Conservation (phyloP, 2,113 vertebrate species). For the Ammospiza caudacuta region DNA sequence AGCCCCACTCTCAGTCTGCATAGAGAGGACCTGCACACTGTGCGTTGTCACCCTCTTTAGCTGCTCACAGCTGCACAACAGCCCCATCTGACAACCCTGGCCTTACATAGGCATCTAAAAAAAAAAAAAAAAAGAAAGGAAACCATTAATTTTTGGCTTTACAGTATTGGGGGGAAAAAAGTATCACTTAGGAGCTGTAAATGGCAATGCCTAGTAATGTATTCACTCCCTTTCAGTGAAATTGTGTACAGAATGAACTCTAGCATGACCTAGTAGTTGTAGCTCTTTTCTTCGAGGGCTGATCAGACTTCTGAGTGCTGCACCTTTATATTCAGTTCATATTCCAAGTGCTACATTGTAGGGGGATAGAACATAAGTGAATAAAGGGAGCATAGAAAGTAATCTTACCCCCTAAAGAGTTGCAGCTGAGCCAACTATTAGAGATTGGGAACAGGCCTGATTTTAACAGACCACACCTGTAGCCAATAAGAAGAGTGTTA, state of each 20-base stretch:
- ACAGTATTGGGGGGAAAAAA: neutral
- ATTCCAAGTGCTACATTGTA: neutral
- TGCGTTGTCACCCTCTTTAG: neutral
- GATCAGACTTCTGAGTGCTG: neutral
- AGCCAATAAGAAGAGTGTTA: too few species aligned
- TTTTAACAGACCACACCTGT: too few species aligned
- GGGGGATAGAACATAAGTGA: too few species aligned
- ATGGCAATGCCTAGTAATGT: neutral
- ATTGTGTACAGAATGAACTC: neutral
- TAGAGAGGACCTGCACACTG: rapidly evolving
- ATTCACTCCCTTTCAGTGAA: neutral
- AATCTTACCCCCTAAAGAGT: too few species aligned
- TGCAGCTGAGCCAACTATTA: too few species aligned
- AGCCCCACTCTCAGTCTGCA: neutral
- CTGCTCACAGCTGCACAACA: neutral
- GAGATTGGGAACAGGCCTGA: too few species aligned
- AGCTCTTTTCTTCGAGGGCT: neutral
- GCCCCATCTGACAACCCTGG: neutral
- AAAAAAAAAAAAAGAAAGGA: neutral
- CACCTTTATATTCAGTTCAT: neutral
- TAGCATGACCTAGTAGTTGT: neutral
- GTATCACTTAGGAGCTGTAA: neutral
- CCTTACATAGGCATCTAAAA: neutral
- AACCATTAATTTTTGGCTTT: neutral
- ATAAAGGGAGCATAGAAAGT: too few species aligned